Base-by-base conservation (phyloP, 2,797 vertebrate species). In the Argya squamiceps region DNA sequence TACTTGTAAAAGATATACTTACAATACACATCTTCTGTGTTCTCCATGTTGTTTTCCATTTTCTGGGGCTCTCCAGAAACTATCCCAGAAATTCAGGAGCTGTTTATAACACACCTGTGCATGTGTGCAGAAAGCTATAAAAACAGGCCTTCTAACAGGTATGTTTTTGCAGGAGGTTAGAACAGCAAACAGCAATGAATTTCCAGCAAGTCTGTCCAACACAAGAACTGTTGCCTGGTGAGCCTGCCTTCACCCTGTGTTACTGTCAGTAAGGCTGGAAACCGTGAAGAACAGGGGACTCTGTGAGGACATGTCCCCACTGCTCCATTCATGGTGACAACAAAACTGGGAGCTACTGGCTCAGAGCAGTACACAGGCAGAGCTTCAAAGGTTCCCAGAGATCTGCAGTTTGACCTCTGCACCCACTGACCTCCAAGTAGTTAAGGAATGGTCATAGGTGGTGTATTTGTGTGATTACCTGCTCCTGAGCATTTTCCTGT, bases 341-440 rank as follows among this genome's bases (percentile, higher is more conserved):
- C 17, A 63, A 46, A 80, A 12, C 24, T 1, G 1, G 27, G 29
- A 49, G 32, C n/a, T 52, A 4, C 41, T 43, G n/a, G 7, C 34
- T 78, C 8, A 0, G 7, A 41, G 30, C 1, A 4, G 17, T n/a
- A 20, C 4, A 7, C 0, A 10, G 32, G 32, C 34, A 90, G 44
- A 84, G 21, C 17, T 85, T 49, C 47, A 73, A 49, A 69, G 3
- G 6, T 75, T 16, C 30, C 7, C 12, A 15, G 41, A 36, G 17
- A 70, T 4, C 12, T 0, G 0, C 34, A n/a, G 39, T 7, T 37
- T 59, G 24, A 58, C 15, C 24, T 37, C 56, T 1, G 2, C 2
- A 0, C 26, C 43, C 56, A 3, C 32, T 67, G 60, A 53, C n/a
- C 71, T 44, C 36, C 44, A 63, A 10, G 29, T 8, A 70, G 32